Conservation (phyloP, 1,140 invertebrate species). For the Heliconius hermathena region DNA sequence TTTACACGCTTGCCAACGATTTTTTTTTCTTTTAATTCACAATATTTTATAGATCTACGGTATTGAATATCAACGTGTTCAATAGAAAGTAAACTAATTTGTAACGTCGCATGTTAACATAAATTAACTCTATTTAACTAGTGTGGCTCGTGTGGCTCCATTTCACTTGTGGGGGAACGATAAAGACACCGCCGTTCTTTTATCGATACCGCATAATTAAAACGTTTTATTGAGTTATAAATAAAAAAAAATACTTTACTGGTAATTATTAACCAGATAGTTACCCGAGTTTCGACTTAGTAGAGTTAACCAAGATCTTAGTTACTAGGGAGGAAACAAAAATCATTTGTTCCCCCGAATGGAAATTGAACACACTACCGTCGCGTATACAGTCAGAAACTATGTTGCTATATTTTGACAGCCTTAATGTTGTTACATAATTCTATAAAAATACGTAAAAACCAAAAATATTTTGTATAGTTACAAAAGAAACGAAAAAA, state of each 20-base stretch:
- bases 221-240: neutral
- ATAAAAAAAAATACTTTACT: neutral
- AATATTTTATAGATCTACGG: neutral
- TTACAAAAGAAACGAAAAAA: neutral
- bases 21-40: too few species aligned
- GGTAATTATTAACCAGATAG: too few species aligned
- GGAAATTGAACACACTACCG: too few species aligned
- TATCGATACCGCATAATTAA: neutral
- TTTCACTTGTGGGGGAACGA: neutral
- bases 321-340: accelerated
- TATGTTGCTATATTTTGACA: too few species aligned
- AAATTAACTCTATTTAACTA: slow-evolving; percentile 8
- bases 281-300: too few species aligned
- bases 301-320: too few species aligned
- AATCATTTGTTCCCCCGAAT: too few species aligned
- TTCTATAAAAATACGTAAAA: neutral
- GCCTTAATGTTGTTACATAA: too few species aligned
- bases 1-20: too few species aligned
- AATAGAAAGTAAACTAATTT: slow-evolving; percentile 11
- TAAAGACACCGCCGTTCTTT: neutral
- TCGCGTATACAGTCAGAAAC: too few species aligned
- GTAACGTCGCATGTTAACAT: slow-evolving; percentile 4
- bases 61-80: neutral
- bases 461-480: neutral
- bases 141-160: neutral